Percentiles rank a stretch among this genome's conserved stretches.
These are phyloP conservation scores for Lagorchestes hirsutus DNA, from an alignment of 2,797 vertebrate genomes.

Conservation along the genomic window DNA sequence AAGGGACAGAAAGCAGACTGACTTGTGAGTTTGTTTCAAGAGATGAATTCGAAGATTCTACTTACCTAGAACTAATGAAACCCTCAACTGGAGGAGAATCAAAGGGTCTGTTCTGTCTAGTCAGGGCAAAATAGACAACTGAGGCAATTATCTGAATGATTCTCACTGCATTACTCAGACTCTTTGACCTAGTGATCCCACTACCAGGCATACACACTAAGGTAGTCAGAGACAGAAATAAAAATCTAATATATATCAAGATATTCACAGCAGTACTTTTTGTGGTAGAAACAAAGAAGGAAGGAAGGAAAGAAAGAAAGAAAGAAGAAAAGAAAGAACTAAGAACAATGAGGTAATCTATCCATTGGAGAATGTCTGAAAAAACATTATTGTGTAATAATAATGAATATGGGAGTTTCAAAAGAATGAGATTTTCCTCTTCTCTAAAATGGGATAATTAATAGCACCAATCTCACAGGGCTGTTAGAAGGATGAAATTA, in stretches of 20 bases:
- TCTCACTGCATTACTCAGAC: neutral
- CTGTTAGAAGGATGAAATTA: neutral
- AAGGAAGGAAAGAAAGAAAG: neutral
- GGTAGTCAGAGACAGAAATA: neutral
- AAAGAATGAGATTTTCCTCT: neutral
- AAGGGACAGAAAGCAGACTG: neutral
- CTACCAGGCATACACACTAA: neutral
- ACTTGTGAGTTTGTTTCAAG: neutral
- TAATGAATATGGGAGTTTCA: neutral
- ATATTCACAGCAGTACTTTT: neutral
- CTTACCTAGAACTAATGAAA: neutral
- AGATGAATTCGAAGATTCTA: neutral
- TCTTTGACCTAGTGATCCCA: neutral
- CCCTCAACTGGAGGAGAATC: neutral
- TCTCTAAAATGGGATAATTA: neutral
- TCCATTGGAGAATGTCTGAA: neutral
- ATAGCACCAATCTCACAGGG: neutral
- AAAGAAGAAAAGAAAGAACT: neutral
- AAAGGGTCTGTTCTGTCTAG: neutral
- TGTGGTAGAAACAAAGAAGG: neutral
- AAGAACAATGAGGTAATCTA: neutral
- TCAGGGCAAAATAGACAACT: neutral
- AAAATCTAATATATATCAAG: neutral
- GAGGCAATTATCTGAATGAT: neutral
- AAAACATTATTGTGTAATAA: neutral